Conservation (phyloP, 2,797 vertebrate genomes). For the Enteromius trimaculatus region DNA sequence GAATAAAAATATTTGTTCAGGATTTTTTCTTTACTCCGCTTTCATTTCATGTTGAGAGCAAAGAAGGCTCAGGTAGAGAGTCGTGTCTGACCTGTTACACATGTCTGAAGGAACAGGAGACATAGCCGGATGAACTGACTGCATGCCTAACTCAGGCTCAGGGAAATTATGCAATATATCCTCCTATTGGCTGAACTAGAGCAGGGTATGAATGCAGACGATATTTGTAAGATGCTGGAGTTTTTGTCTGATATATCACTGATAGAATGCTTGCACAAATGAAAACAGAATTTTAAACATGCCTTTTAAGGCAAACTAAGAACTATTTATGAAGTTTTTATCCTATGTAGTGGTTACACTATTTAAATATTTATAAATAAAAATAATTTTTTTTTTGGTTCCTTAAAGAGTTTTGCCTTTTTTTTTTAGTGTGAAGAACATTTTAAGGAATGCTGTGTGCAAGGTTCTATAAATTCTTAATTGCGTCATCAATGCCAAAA, state of each 20-base stretch:
- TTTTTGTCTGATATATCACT: not conserved
- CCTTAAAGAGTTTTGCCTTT: not conserved
- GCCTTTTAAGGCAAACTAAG: not conserved
- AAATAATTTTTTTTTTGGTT: not conserved
- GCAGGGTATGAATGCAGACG: not conserved
- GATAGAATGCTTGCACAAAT: not conserved
- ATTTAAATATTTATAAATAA: not conserved
- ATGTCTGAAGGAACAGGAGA: not conserved
- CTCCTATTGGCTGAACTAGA: not conserved
- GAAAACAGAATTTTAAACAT: not conserved
- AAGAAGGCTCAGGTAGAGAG: not conserved
- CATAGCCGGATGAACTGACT: not conserved
- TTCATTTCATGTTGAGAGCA: not conserved
- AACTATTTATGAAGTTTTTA: not conserved
- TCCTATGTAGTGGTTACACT: not conserved
- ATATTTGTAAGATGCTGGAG: not conserved
- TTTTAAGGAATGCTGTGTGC: not conserved
- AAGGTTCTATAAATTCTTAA: not conserved
- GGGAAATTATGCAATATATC: not conserved
- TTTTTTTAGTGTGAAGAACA: not conserved
- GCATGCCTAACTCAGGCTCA: not conserved
- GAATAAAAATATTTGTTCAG: not conserved
- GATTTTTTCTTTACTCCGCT: not conserved
- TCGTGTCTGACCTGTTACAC: conserved; percentile 18
- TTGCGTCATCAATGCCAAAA: not conserved